A percentile compares a stretch with the other conserved stretches of the same genome.
phyloP scores from a whole-genome alignment of 2,797 vertebrate species.

The Acridotheres tristis region DNA sequence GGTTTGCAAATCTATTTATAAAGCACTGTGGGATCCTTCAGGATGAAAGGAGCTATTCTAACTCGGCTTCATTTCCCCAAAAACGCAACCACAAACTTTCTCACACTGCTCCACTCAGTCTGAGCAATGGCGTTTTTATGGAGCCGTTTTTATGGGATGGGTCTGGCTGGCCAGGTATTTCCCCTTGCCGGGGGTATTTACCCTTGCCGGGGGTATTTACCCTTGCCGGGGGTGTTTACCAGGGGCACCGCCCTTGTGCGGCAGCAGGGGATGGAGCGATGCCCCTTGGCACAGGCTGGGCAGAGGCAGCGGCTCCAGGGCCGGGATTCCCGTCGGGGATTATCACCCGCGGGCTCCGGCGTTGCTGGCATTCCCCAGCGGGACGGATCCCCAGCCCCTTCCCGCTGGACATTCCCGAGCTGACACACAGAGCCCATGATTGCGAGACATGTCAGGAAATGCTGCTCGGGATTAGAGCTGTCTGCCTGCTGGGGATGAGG shows the following conservation, averaged over 20 bases:
- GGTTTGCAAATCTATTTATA: constrained; percentile 33
- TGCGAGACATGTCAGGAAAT: neutral
- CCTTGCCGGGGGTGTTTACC: neutral
- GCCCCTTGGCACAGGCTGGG: neutral
- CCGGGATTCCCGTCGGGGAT: constrained; percentile 24
- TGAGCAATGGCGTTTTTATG: fast-evolving
- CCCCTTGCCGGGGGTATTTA: neutral
- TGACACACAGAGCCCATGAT: neutral
- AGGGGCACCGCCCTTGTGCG: neutral
- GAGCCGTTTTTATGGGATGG: neutral
- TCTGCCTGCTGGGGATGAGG: neutral
- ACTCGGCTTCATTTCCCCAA: neutral
- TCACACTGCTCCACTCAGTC: fast-evolving
- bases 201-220: neutral
- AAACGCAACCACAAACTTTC: neutral
- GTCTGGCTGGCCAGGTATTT: neutral
- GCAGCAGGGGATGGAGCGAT: neutral
- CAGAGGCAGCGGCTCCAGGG: neutral
- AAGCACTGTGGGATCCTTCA: neutral
- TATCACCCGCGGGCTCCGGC: neutral
- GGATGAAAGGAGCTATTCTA: constrained; percentile 5
- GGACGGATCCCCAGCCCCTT: neutral
- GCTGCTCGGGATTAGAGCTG: neutral
- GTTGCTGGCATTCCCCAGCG: neutral
- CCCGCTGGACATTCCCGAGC: neutral